These are phyloP conservation scores for Eonycteris spelaea DNA, from an alignment of 2,113 vertebrate species.

Conservation along the genomic window DNA sequence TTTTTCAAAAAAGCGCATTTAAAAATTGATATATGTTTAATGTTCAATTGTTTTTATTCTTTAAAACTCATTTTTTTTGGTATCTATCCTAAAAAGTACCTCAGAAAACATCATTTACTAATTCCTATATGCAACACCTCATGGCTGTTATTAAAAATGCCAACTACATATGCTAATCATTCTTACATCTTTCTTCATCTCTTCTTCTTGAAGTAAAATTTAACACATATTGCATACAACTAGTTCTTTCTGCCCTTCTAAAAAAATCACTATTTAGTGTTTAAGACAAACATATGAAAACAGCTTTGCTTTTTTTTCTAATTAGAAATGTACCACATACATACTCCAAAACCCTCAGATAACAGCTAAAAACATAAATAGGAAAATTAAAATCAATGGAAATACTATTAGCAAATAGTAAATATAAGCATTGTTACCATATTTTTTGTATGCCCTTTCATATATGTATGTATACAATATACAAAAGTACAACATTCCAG, in stretches of 20 bases:
- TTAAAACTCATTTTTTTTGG: conserved; percentile 14
- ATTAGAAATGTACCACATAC: neutral
- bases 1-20: neutral
- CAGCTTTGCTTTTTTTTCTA: neutral
- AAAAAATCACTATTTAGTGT: neutral
- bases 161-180: neutral
- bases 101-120: neutral
- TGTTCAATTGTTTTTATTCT: neutral
- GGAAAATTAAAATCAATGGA: neutral
- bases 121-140: neutral
- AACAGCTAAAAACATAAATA: neutral
- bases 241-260: neutral
- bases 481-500: neutral
- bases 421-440: neutral
- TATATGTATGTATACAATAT: accelerated
- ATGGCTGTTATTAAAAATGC: neutral
- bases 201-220: neutral
- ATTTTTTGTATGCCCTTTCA: neutral
- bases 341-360: neutral
- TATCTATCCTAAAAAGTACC: neutral
- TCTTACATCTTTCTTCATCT: neutral
- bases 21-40: neutral
- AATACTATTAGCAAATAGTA: neutral
- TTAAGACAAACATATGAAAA: neutral
- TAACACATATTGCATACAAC: neutral